Evolutionary conservation across 2,113 vertebrate species (phyloP), one percentile per base, ranked within the genome.

Genomic region (Australoheros scitulus): DNA sequence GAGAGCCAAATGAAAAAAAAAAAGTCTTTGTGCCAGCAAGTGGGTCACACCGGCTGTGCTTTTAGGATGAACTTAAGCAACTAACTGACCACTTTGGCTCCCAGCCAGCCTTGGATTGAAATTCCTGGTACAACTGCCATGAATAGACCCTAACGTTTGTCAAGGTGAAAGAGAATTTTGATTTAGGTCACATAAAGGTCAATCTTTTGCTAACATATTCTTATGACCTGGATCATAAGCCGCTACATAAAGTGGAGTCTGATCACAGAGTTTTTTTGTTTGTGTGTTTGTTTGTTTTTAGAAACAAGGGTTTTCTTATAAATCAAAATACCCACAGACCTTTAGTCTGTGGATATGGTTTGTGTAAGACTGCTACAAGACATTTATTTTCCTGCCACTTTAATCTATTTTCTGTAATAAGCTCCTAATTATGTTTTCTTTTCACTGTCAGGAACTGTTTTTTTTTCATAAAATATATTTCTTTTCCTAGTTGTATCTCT

Each of bases 61-160:
- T 96, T 78, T 92, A 97, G 95, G 96, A 97, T 15, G 96, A 97
- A 90, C 93, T 97, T 7, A 96, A 96, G 83, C 96, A 95, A 95
- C 95, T 96, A 0, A 95, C 94, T 59, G 96, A 97, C 76, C 50
- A 9, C 10, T 96, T 96, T 34, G 96, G 96, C 60, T 96, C 94
- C 11, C 96, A 96, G 94, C 96, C 97, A 0, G 96, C 94, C 0
- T 92, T 97, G 88, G 95, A 97, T 87, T 96, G 96, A 3, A 94
- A 96, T 52, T 18, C 52, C 80, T 96, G 96, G 92, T 96, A 96
- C 1, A 95, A 96, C 89, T 94, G 94, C 8, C 18, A 80, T 26
- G 95, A 96, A 80, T 96, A 96, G 89, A 96, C 85, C 32, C 82
- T 92, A 76, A 96, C 94, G 76, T 91, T 94, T 81, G 93, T 97